Evolutionary conservation across 2,888 invertebrate species (phyloP), one percentile per base, ranked within the genome.

Genomic region (Altica lythri): DNA sequence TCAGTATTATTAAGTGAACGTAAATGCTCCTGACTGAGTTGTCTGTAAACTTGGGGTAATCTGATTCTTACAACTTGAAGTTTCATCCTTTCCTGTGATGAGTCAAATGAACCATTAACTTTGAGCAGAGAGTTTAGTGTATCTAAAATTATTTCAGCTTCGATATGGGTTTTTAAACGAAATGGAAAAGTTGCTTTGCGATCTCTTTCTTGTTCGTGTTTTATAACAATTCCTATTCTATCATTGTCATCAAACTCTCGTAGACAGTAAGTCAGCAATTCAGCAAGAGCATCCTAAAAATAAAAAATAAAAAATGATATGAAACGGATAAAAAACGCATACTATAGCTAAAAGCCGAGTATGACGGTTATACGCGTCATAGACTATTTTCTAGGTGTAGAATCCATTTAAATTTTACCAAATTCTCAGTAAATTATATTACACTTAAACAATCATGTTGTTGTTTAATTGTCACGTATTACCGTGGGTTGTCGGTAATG

Each of bases 181-280:
- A 61, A 58, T 1, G 61, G 52, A 32, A 56, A 61, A 2, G 47
- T 49, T 2, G 58, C 56, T 44, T 44, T 54, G 9, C 22, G 30
- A 5, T 48, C 30, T 17, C 35, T 32, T 12, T 43, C 40, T 8
- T 38, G 12, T 30, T 58, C 56, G 16, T 59, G 53, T 14, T 58
- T 57, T 29, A 61, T 56, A 13, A 61, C 52, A n/a, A 61, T 19
- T 4, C 61, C 61, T 1, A 61, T 47, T 32, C 58, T 29, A 30
- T 61, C 61, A 6, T 18, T 19, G 5, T 59, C 58, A 4, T 46
- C 45, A 27, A 54, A 58, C 10, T 58, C 50, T 12, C 54, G 34
- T 14, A 61, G 54, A 12, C 52, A 52, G 32, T 61, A 61, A 18
- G 6, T 45, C 8, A 61, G 30, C 6, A 61, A 29, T n/a, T 61